phyloP scores from a whole-genome alignment of 2,888 invertebrate genomes.

The Hyppa rectilinea region DNA sequence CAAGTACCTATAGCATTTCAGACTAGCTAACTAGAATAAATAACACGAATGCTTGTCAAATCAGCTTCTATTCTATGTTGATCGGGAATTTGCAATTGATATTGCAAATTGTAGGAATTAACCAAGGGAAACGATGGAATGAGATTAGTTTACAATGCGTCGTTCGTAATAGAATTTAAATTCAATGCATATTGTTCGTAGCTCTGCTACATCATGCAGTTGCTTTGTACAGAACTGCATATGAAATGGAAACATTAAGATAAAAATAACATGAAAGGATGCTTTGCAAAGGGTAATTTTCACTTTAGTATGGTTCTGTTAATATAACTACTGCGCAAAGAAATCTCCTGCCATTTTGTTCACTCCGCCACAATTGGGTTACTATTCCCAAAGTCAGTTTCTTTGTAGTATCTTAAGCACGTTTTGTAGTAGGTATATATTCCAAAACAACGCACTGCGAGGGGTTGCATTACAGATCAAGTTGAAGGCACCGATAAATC shows the following conservation, averaged over 20 bases:
- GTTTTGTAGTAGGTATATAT: conserved; percentile 37
- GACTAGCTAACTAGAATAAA: conserved; percentile 47
- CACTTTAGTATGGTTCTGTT: background rate
- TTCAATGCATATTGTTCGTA: conserved; percentile 24
- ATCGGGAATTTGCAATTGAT: conserved; percentile 50
- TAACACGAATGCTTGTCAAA: conserved; percentile 42
- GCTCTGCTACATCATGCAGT: conserved; percentile 8
- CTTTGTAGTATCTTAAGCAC: conserved; percentile 1
- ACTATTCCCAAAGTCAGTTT: background rate
- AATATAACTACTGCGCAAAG: conserved; percentile 1
- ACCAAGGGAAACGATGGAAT: conserved; percentile 40
- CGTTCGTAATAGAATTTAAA: conserved; percentile 36
- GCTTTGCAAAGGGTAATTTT: conserved; percentile 2
- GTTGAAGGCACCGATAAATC: conserved; percentile 79
- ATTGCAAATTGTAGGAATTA: conserved; percentile 50
- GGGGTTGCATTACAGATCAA: conserved; percentile 71
- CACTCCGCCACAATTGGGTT: conserved; percentile 2
- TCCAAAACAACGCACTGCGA: conserved; percentile 43
- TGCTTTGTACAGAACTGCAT: conserved; percentile 20
- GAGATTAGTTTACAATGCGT: conserved; percentile 28
- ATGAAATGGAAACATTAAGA: conserved; percentile 2
- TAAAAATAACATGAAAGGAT: background rate
- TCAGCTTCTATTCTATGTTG: conserved; percentile 51
- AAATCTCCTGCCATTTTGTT: background rate
- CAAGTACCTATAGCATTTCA: conserved; percentile 50